Percentiles rank a stretch among this genome's conserved stretches.
Conservation (phyloP, 2,113 vertebrate species). For the Pelecanus crispus region DNA sequence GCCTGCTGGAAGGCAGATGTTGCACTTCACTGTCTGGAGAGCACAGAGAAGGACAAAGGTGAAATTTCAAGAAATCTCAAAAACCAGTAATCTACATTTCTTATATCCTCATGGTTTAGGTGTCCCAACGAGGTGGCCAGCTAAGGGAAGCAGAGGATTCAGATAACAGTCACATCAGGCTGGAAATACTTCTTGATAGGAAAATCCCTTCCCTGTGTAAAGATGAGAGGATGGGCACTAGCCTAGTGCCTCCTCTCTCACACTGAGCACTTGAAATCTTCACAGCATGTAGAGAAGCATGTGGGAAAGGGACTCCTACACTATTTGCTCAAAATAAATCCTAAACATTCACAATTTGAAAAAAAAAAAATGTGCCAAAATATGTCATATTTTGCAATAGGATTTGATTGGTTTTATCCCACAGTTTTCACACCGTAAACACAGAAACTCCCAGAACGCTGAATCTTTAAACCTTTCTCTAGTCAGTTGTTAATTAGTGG, state of each 20-base stretch:
- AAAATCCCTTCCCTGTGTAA: not conserved
- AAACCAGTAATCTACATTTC: not conserved
- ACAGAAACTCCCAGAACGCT: slow-evolving; percentile 8
- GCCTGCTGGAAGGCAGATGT: not conserved
- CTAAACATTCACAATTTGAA: not conserved
- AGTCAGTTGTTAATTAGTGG: not conserved
- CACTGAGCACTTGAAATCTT: not conserved
- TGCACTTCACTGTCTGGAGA: not conserved
- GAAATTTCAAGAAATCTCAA: not conserved
- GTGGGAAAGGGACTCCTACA: slow-evolving; percentile 9
- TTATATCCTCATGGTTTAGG: not conserved
- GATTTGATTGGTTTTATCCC: slow-evolving; percentile 16
- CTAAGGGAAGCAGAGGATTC: not conserved
- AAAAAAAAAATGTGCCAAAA: not conserved
- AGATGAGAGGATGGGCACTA: not conserved
- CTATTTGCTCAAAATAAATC: slow-evolving; percentile 44
- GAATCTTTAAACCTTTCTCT: not conserved
- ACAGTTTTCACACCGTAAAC: slow-evolving; percentile 38
- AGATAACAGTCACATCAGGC: not conserved
- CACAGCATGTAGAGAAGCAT: not conserved
- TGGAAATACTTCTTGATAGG: not conserved
- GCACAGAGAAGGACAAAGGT: not conserved
- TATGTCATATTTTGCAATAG: not conserved
- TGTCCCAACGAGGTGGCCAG: not conserved
- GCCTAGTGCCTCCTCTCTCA: not conserved